These are phyloP conservation scores for Amorpha juglandis DNA, from an alignment of 2,888 invertebrate species.

Conservation along the genomic window DNA sequence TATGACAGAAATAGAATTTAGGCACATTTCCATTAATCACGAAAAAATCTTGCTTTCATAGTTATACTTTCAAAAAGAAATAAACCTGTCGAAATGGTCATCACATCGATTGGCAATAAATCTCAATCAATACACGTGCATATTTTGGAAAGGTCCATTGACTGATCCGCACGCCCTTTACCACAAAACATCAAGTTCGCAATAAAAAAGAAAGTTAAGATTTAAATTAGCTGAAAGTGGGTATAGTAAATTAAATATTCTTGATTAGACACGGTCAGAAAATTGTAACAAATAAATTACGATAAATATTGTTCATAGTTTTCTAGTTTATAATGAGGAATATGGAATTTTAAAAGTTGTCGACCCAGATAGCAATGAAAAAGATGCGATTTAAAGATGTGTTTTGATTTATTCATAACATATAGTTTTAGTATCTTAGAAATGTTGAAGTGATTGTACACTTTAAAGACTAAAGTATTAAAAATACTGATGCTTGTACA, in stretches of 20 bases:
- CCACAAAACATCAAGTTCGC: conserved; percentile 23
- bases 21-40: neutral
- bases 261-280: conserved; percentile 11
- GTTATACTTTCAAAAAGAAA: neutral
- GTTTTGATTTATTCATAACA: conserved; percentile 8
- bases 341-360: neutral
- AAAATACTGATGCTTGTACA: no score
- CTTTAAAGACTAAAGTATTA: neutral
- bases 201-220: conserved; percentile 24
- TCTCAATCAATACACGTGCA: conserved; percentile 2
- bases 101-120: neutral
- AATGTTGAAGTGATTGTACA: neutral
- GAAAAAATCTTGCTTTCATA: neutral
- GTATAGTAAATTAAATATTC: neutral
- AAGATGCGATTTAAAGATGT: conserved; percentile 5
- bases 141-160: neutral
- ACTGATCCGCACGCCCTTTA: neutral
- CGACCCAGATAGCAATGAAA: conserved; percentile 15
- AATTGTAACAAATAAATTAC: conserved; percentile 19
- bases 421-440: neutral
- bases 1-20: neutral
- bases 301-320: conserved; percentile 1
- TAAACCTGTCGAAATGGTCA: neutral
- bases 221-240: conserved; percentile 25
- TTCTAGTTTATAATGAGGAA: conserved; percentile 17